Conservation (phyloP, 2,113 vertebrate genomes). For the Euleptes europaea region DNA sequence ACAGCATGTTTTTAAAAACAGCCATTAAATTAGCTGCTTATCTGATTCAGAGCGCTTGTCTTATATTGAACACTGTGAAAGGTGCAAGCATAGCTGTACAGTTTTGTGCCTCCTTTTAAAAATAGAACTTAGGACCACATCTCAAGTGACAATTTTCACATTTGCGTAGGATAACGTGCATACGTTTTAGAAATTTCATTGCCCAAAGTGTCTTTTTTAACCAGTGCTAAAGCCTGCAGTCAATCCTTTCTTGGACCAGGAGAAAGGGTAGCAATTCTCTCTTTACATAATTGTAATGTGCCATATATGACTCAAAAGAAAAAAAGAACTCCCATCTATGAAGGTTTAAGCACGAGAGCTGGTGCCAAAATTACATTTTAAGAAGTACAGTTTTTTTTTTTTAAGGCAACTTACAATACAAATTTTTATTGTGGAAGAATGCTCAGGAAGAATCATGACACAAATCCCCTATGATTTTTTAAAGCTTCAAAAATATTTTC, state of each 20-base stretch:
- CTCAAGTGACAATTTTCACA: background rate
- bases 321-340: background rate
- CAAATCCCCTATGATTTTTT: background rate
- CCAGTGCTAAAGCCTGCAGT: background rate
- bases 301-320: background rate
- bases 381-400: too few species aligned
- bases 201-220: slow-evolving; percentile 26
- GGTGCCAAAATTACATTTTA: background rate
- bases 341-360: background rate
- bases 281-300: background rate
- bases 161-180: background rate
- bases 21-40: slow-evolving; percentile 34
- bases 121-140: background rate
- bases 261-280: background rate
- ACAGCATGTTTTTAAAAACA: slow-evolving; percentile 23
- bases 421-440: background rate
- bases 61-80: slow-evolving; percentile 15
- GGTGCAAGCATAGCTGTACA: background rate
- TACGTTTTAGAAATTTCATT: slow-evolving; percentile 15
- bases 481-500: background rate
- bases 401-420: background rate
- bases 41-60: background rate
- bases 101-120: background rate
- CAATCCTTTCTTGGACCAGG: background rate
- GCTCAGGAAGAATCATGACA: background rate